Base-by-base conservation (phyloP, 1,140 invertebrate genomes). In the Batillaria attramentaria region DNA sequence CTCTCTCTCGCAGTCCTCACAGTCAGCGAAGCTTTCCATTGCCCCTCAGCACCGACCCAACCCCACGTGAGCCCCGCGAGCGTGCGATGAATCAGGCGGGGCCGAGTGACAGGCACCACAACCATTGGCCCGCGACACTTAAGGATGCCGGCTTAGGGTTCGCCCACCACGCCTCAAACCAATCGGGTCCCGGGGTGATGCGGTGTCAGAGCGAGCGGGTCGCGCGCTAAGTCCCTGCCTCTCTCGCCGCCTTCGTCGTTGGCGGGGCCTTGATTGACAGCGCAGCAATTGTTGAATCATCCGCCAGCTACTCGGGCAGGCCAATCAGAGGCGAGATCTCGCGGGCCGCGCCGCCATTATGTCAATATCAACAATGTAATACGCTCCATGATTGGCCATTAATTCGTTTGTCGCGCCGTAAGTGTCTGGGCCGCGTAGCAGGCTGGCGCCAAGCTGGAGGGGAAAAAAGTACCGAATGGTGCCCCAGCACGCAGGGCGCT, bases 301-400 rank as follows among this genome's bases (percentile, higher is more conserved):
- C 66, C 50, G n/a, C 66, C 41, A 46, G 18, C 20, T 1, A 10
- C 10, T 24, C n/a, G 24, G n/a, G n/a, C 41, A 18, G 33, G n/a
- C 68, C 41, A 70, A 70, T 70, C 68, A 43, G 31, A 70, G 41
- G 24, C 68, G 18, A 43, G 41, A 70, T 70, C 68, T 70, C 68
- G 68, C 37, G 24, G 68, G 35, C 68, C 24, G 41, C 41, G n/a
- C 41, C 1, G 39, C 79, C 79, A 76, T 79, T 79, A 79, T 79
- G 78, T 79, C 78, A 79, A 60, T 75, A 79, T 79, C 78, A 79
- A 75, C 78, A 79, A 70, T 77, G 79, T 80, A 80, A 80, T 80
- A 68, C 73, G 79, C 73, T 46, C 69, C 74, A 80, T 80, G 79
- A 80, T 80, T 80, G 79, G 79, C 72, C 74, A 80, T 80, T 80